phyloP scores from a whole-genome alignment of 2,797 vertebrate genomes.

The Phylloscopus collybita region DNA sequence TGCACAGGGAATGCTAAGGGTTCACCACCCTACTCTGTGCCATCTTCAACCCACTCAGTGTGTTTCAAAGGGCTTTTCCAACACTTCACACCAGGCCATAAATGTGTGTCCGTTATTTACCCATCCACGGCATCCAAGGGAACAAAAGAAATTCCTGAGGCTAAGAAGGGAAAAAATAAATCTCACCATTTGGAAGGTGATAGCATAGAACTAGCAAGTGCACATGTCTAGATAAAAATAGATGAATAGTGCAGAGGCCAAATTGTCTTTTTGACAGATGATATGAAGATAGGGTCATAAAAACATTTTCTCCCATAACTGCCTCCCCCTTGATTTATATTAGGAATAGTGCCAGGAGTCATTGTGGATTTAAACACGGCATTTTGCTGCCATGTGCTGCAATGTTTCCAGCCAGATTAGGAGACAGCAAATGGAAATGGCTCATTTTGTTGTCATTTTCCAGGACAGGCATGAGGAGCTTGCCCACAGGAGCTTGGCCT shows the following conservation, averaged over 20 bases:
- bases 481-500: not conserved
- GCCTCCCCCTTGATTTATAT: not conserved
- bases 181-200: not conserved
- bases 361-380: not conserved
- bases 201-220: not conserved
- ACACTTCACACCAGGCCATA: not conserved
- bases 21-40: not conserved
- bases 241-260: not conserved
- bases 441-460: not conserved
- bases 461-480: rapidly evolving
- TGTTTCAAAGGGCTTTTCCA: not conserved
- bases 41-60: not conserved
- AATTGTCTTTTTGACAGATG: not conserved
- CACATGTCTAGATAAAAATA: not conserved
- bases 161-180: not conserved
- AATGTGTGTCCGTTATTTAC: not conserved
- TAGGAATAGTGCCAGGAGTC: not conserved
- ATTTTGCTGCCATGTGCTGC: not conserved
- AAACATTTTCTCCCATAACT: not conserved
- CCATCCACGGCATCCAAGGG: not conserved
- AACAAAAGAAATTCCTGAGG: not conserved
- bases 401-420: not conserved
- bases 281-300: not conserved
- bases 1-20: not conserved
- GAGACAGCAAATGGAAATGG: not conserved